A percentile compares a stretch with the other conserved stretches of the same genome.
These are phyloP conservation scores for Zaprionus camerounensis DNA, from an alignment of 1,140 invertebrate species.

Conservation along the genomic window DNA sequence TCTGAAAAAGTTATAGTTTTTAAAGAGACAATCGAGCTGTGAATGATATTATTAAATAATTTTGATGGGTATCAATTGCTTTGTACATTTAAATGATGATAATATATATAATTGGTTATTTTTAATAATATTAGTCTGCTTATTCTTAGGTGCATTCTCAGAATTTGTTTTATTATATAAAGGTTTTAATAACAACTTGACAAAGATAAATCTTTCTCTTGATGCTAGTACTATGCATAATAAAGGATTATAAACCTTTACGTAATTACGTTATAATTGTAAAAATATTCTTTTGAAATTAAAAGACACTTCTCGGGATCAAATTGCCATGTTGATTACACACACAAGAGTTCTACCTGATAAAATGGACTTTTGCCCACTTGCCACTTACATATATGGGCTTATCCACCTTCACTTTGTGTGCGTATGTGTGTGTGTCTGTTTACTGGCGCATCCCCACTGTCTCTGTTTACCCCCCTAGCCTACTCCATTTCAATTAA, in stretches of 20 bases:
- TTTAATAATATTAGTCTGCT: too few relatives aligned
- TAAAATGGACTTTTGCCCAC: conserved; percentile 3
- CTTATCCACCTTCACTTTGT: neutral
- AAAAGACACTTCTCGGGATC: neutral
- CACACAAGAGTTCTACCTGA: neutral
- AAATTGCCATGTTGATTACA: neutral
- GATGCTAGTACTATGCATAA: too few relatives aligned
- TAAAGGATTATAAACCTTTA: neutral
- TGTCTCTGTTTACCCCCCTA: neutral
- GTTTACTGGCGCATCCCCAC: neutral
- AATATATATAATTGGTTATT: neutral
- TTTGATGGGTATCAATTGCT: neutral
- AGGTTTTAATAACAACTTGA: too few relatives aligned
- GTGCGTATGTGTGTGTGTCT: neutral
- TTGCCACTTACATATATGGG: neutral
- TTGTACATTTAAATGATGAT: neutral
- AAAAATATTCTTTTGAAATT: conserved; percentile 5
- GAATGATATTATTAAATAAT: neutral
- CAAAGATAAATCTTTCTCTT: too few relatives aligned
- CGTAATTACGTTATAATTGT: neutral
- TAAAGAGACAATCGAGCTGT: neutral
- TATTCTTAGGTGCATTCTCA: too few relatives aligned
- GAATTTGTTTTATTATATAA: too few relatives aligned
- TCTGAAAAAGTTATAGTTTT: neutral
- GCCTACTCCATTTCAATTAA: conserved; percentile 59